Base-by-base conservation (phyloP, 2,888 invertebrate species). In the Nomada flava region DNA sequence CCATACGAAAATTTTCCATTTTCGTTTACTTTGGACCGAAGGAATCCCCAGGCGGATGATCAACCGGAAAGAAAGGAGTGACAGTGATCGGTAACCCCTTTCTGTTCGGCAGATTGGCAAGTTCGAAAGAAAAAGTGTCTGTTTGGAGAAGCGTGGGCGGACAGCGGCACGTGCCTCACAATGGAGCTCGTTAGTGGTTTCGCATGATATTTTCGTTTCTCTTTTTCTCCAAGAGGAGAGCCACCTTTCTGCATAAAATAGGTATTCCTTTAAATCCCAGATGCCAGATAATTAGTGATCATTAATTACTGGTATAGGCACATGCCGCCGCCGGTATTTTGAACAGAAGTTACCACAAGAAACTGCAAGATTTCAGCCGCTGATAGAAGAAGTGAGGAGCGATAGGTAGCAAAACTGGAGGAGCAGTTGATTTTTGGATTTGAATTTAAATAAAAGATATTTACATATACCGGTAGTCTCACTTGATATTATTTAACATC, bases 141-240 rank as follows among this genome's bases (percentile, higher is more conserved):
- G 82, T 82, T 86, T 81, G 77, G 65, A 81, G 72, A 80, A 76
- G 82, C 77, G 87, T 90, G 90, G 91, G 91, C 90, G 91, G 91
- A 91, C 91, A 91, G 89, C 79, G 87, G 88, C 90, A 86, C 89
- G 89, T 89, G 89, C 87, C 89, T 65, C 60, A 92, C 90, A 92
- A 92, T 91, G 79, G 90, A 84, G 71, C 90, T 90, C 89, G 90
- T 91, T 89, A 91, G 80, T 78, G 69, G 90, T 88, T 89, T 85
- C 83, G 85, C 87, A 84, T 86, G 76, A 82, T 83, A 62, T 78
- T 80, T 72, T 73, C 72, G 60, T 71, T 69, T 59, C 55, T 72
- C 59, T 67, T 55, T 72, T 68, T 70, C 80, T 57, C 18, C 76
- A 47, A 74, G 79, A 67, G 47, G 20, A 53, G 59, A 73, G 71